phyloP scores from a whole-genome alignment of 1,140 invertebrate genomes.

The Lerema accius region DNA sequence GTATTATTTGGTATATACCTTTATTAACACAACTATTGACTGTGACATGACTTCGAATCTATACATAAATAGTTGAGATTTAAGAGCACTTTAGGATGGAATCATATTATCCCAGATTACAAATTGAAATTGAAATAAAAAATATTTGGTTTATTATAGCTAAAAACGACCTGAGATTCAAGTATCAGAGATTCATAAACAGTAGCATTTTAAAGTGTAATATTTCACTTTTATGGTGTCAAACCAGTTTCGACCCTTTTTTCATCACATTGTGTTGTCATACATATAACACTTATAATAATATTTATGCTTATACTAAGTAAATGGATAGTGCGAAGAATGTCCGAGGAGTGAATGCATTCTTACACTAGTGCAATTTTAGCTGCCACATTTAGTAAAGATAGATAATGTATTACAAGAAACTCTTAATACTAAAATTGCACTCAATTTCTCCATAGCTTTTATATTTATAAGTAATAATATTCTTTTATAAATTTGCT shows the following conservation, averaged over 20 bases:
- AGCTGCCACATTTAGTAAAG: conserved; percentile 30
- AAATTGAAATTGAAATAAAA: conserved; percentile 61
- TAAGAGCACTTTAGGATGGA: conserved; percentile 82
- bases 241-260: conserved; percentile 72
- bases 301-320: conserved; percentile 38
- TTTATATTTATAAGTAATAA: conserved; percentile 21
- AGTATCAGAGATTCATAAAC: conserved; percentile 33
- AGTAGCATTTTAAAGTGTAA: conserved; percentile 15
- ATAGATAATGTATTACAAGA: conserved; percentile 55
- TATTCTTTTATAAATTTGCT: conserved; percentile 32
- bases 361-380: conserved; percentile 23
- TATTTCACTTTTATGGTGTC: conserved; percentile 52
- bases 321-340: conserved; percentile 36
- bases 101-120: conserved; percentile 72
- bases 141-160: conserved; percentile 56
- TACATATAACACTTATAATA: conserved; percentile 51
- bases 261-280: conserved; percentile 76
- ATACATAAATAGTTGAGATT: conserved; percentile 72
- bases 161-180: conserved; percentile 37
- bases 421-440: conserved; percentile 60
- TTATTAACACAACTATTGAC: conserved; percentile 77
- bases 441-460: conserved; percentile 42
- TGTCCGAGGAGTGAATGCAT: conserved; percentile 32
- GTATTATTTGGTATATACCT: conserved; percentile 60
- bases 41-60: conserved; percentile 66